These are phyloP conservation scores for Noctuana brunneofusca DNA, from an alignment of 2,888 invertebrate species.

Conservation along the genomic window DNA sequence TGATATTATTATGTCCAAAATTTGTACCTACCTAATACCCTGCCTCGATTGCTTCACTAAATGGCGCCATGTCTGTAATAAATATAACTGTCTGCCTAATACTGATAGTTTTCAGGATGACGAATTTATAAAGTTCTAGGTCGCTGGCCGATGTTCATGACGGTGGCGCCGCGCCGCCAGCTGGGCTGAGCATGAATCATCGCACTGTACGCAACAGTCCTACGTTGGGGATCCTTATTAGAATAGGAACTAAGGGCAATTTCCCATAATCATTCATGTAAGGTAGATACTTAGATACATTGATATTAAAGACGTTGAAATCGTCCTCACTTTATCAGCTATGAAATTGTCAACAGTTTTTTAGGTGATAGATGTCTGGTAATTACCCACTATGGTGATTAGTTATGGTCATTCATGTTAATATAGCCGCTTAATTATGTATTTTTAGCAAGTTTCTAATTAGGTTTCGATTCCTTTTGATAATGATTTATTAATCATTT, in stretches of 20 bases:
- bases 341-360: too few relatives aligned
- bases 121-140: slow-evolving; percentile 36
- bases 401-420: too few relatives aligned
- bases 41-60: background rate
- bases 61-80: slow-evolving; percentile 15
- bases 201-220: slow-evolving; percentile 32
- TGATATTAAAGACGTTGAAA: too few relatives aligned
- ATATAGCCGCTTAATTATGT: too few relatives aligned
- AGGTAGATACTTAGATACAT: too few relatives aligned
- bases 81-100: slow-evolving; percentile 24
- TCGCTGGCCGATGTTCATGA: slow-evolving; percentile 37
- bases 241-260: background rate
- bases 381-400: too few relatives aligned
- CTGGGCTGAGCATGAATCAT: slow-evolving; percentile 49
- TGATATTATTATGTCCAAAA: background rate
- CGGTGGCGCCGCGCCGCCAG: slow-evolving; percentile 43
- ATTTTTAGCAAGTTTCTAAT: too few relatives aligned
- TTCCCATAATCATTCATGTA: too few relatives aligned
- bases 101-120: slow-evolving; percentile 33
- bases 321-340: too few relatives aligned
- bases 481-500: too few relatives aligned
- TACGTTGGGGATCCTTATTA: background rate
- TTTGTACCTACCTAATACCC: background rate
- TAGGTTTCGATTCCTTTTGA: too few relatives aligned
- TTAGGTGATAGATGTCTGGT: too few relatives aligned